Percentiles rank a stretch among this genome's conserved stretches.
phyloP scores from a whole-genome alignment of 1,140 invertebrate genomes.

The Fopius arisanus region DNA sequence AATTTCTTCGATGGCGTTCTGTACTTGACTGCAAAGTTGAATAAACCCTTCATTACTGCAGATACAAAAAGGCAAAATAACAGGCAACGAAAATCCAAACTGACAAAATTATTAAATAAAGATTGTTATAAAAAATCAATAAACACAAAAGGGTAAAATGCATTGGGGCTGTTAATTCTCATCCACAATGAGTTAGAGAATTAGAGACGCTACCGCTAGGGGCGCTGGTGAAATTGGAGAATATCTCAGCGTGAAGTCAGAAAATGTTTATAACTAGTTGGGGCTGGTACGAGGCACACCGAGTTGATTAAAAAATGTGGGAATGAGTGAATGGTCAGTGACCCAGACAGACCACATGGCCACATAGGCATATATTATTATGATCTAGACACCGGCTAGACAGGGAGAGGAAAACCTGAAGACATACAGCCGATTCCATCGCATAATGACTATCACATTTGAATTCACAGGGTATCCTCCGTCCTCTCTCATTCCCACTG shows the following conservation, averaged over 20 bases:
- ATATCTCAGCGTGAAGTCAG: no score
- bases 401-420: conserved; percentile 30
- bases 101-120: neutral
- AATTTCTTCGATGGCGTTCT: conserved; percentile 60
- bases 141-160: no score
- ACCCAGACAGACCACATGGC: conserved; percentile 47
- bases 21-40: conserved; percentile 50
- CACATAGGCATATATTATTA: conserved; percentile 51
- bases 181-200: no score
- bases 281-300: conserved; percentile 3
- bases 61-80: neutral
- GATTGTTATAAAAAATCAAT: no score
- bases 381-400: conserved; percentile 57
- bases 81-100: neutral
- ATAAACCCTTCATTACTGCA: neutral
- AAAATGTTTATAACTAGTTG: conserved; percentile 28
- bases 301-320: conserved; percentile 29
- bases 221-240: no score
- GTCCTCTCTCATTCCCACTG: conserved; percentile 17
- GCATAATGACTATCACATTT: conserved; percentile 28
- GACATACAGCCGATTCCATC: conserved; percentile 42
- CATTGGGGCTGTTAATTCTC: no score
- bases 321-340: conserved; percentile 49
- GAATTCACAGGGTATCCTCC: conserved; percentile 28
- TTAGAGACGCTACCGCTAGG: no score